phyloP scores from a whole-genome alignment of 35 echinoderm and acorn worm genomes.

The Nesometra sesokonis region DNA sequence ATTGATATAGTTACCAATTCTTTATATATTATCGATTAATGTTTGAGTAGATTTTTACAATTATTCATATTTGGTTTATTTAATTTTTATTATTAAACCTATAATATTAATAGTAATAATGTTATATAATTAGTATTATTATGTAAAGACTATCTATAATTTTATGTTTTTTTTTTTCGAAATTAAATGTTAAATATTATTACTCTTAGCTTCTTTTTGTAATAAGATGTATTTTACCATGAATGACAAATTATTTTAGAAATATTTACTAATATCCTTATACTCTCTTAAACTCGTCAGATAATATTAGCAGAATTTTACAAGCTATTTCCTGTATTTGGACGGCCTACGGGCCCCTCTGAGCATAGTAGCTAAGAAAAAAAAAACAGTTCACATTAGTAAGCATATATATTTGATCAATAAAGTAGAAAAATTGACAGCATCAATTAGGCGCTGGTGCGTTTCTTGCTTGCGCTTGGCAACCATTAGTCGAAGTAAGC shows the following conservation, averaged over 20 bases:
- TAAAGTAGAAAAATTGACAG: neutral
- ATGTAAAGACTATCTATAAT: no score
- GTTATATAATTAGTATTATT: no score
- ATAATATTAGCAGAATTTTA: neutral
- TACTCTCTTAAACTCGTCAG: neutral
- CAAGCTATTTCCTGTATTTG: neutral
- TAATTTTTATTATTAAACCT: no score
- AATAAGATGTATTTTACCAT: neutral
- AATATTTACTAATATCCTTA: neutral
- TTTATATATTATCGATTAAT: no score
- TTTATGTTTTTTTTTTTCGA: no score
- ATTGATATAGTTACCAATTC: no score
- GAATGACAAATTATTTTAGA: neutral
- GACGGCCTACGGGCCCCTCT: neutral
- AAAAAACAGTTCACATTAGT: neutral
- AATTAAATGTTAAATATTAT: no score
- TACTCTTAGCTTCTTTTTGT: neutral
- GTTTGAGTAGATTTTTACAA: no score
- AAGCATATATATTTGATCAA: neutral
- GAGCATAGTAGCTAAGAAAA: neutral
- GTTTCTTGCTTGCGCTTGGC: neutral
- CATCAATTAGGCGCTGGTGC: neutral
- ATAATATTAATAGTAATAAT: no score
- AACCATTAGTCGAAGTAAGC: neutral
- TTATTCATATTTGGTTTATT: no score